Evolutionary conservation across 2,888 invertebrate genomes (phyloP).

Genomic region (Scelioninae gen. 1): DNA sequence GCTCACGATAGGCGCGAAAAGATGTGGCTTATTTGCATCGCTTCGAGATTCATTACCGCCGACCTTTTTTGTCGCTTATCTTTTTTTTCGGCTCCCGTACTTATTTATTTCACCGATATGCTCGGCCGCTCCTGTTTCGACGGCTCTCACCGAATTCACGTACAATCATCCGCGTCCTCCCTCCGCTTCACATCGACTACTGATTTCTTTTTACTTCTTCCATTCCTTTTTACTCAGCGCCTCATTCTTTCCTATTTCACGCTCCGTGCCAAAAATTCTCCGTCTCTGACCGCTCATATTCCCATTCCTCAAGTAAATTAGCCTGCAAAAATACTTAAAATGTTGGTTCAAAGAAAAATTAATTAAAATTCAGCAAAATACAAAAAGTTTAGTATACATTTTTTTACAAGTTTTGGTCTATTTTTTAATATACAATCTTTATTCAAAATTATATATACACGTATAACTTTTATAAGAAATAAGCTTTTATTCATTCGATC

Average conservation of each 20-base stretch:
- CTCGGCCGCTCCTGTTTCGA: conserved; percentile 66
- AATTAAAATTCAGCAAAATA: conserved; percentile 1
- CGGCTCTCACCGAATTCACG: conserved; percentile 62
- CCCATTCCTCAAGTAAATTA: conserved; percentile 28
- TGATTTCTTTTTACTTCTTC: conserved; percentile 48
- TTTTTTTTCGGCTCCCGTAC: conserved; percentile 53
- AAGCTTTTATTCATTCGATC: too few species aligned
- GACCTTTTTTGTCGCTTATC: conserved; percentile 57
- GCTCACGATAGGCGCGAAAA: conserved; percentile 72
- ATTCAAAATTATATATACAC: too few species aligned
- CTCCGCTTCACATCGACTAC: conserved; percentile 33
- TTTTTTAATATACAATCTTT: too few species aligned
- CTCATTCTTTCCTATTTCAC: conserved; percentile 67
- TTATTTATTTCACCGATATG: conserved; percentile 69
- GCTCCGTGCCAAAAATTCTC: conserved; percentile 53
- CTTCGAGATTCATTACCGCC: conserved; percentile 77
- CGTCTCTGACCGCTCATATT: conserved; percentile 26
- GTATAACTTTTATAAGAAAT: too few species aligned
- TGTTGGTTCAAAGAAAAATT: neutral
- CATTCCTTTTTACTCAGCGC: conserved; percentile 43
- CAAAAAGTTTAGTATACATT: too few species aligned
- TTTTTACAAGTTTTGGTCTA: too few species aligned
- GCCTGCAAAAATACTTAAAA: conserved; percentile 5
- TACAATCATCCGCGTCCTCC: conserved; percentile 60
- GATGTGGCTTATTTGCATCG: conserved; percentile 76